Evolutionary conservation across 2,888 invertebrate genomes (phyloP), one percentile per base, ranked within the genome.

Genomic region (Noctua comes): DNA sequence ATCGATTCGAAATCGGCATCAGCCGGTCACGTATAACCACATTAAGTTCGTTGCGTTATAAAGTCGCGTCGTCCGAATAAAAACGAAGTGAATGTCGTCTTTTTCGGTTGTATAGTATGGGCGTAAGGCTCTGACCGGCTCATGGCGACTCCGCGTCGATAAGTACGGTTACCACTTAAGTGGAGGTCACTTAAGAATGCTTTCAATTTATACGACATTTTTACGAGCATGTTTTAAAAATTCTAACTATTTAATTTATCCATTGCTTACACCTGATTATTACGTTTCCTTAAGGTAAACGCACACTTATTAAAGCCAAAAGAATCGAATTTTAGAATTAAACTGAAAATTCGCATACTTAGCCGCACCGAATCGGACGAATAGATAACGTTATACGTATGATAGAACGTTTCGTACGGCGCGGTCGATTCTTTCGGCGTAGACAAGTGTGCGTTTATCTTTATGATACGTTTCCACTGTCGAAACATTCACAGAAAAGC

Each of bases 11-110:
- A n/a, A n/a, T 57, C n/a, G 13, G 0, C 57, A n/a, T 57, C 11
- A 57, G 11, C 59, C 59, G 16, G 7, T 59, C 59, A 59, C 13
- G n/a, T 57, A 57, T 57, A n/a, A n/a, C 13, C 27, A 59, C 6
- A 11, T 24, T 27, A 2, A n/a, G 11, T 57, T 57, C 0, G n/a
- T 13, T 2, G 16, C 16, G 57, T 1, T 54, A 11, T 57, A 1
- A n/a, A 57, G 4, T 57, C n/a, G 57, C n/a, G 57, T 57, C n/a
- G 3, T 3, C 11, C 11, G 43, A 43, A 43, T 11, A n/a, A n/a
- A 11, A 10, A 10, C 0, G n/a, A 11, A 4, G 1, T 3, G 11
- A 57, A 5, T n/a, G 5, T 57, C 4, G n/a, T n/a, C 1, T 3
- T n/a, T 57, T 57, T 57, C n/a, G n/a, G 4, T 11, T 57, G 54